phyloP scores from a whole-genome alignment of 2,113 vertebrate genomes.

The Festucalex cinctus region DNA sequence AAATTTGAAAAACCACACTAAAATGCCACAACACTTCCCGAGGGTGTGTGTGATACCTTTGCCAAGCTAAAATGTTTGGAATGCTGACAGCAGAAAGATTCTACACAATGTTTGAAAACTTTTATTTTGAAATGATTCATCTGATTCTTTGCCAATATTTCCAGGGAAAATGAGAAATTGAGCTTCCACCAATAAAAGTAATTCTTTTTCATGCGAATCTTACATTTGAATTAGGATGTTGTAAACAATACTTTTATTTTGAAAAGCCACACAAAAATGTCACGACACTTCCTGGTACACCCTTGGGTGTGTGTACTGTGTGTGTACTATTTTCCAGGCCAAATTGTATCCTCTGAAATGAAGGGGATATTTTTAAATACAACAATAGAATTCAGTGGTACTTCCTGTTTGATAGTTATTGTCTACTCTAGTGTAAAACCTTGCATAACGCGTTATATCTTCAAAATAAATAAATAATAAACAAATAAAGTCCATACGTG shows the following conservation, averaged over 20 bases:
- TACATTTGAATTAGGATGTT: too few relatives aligned
- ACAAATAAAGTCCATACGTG: too few relatives aligned
- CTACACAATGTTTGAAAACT: too few relatives aligned
- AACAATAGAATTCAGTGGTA: not conserved
- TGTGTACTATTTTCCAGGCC: not conserved
- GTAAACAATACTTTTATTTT: not conserved
- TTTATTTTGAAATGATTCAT: too few relatives aligned
- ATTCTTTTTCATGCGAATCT: not conserved
- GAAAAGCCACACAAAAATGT: not conserved
- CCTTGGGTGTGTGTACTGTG: not conserved
- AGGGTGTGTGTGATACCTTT: not conserved
- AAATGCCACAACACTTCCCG: not conserved
- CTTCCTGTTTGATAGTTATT: not conserved
- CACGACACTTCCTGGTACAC: not conserved
- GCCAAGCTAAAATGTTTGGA: too few relatives aligned
- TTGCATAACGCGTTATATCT: not conserved
- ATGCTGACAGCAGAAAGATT: too few relatives aligned
- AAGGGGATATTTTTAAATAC: too few relatives aligned
- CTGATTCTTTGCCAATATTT: too few relatives aligned
- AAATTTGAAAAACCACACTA: not conserved
- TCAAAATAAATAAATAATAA: too few relatives aligned
- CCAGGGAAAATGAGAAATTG: too few relatives aligned
- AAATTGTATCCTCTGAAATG: not conserved
- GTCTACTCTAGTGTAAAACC: not conserved
- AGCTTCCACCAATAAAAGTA: not conserved